Conservation (phyloP, 2,888 invertebrate species). For the Aphrophora alni region DNA sequence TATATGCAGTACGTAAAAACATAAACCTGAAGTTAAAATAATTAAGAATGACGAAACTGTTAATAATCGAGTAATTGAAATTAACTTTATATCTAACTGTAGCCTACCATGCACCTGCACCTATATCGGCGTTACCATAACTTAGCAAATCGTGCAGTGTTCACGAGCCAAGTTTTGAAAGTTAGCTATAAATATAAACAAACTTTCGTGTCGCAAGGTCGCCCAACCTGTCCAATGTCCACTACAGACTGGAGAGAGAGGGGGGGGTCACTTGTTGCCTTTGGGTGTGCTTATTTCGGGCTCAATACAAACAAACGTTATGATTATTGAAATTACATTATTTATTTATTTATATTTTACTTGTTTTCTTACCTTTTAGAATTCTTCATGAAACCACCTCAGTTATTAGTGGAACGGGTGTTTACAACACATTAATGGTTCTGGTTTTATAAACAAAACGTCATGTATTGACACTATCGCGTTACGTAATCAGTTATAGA, state of each 20-base stretch:
- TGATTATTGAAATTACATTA: too few species aligned
- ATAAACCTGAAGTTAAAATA: too few species aligned
- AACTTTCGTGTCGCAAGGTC: slow-evolving; percentile 2
- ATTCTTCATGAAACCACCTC: too few species aligned
- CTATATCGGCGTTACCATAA: not conserved
- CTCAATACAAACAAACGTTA: too few species aligned
- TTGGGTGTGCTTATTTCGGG: not conserved
- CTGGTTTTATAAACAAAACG: not conserved
- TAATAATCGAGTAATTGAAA: too few species aligned
- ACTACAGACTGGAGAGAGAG: not conserved
- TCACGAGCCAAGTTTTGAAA: not conserved
- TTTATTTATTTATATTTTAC: too few species aligned
- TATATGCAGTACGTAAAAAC: too few species aligned
- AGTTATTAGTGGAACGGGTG: not conserved
- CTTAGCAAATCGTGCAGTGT: not conserved
- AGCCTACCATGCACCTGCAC: not conserved
- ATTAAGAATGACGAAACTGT: too few species aligned
- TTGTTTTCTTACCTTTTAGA: too few species aligned
- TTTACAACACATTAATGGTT: too few species aligned
- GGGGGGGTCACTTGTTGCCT: not conserved
- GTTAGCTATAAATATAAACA: not conserved
- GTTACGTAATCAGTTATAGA: too few species aligned
- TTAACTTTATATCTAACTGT: not conserved
- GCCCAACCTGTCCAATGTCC: not conserved
- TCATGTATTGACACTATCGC: not conserved